Evolutionary conservation across 2,797 vertebrate species (phyloP), one percentile per base, ranked within the genome.

Genomic region (Scolopax rusticola): DNA sequence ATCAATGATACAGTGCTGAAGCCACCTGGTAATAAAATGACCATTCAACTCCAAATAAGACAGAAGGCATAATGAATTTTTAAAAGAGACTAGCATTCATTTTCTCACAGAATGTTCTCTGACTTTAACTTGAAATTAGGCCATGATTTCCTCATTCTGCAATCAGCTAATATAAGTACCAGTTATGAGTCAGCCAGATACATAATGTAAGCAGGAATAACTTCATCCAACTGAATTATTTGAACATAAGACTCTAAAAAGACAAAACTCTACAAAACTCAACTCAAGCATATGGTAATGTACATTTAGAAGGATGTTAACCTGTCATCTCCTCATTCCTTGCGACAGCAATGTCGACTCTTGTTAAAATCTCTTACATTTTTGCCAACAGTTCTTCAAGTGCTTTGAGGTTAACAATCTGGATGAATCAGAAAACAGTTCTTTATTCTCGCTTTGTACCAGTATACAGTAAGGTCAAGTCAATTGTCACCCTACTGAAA

Each of bases 241-340:
- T 91, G 59, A 92, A 89, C 33, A 23, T 76, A 80, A 77, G 57
- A 73, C 28, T 84, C 68, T 78, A 90, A 90, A 33, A 70, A 61
- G 38, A 79, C 61, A 63, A 54, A 92, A 28, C 38, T 92, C 87
- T 87, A 76, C 77, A 70, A 50, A 93, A 41, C 40, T 95, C 84
- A 78, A 32, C 45, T 94, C 15, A 38, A 87, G 71, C 74, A 64
- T 73, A 54, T 45, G 53, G 30, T 19, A 86, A 91, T 43, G 56
- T 50, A 38, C 43, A 56, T 82, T 81, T n/a, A 93, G 45, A 89
- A 90, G 17, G 40, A 59, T n/a, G 59, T 86, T 85, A 88, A 79
- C 81, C 60, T 94, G 45, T 85, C 20, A 15, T 81, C n/a, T 71
- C 17, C 43, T 53, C 53, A 69, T 36, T 43, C 38, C 16, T 86